Base-by-base conservation (phyloP, 2,113 vertebrate species). In the Hoplias malabaricus region DNA sequence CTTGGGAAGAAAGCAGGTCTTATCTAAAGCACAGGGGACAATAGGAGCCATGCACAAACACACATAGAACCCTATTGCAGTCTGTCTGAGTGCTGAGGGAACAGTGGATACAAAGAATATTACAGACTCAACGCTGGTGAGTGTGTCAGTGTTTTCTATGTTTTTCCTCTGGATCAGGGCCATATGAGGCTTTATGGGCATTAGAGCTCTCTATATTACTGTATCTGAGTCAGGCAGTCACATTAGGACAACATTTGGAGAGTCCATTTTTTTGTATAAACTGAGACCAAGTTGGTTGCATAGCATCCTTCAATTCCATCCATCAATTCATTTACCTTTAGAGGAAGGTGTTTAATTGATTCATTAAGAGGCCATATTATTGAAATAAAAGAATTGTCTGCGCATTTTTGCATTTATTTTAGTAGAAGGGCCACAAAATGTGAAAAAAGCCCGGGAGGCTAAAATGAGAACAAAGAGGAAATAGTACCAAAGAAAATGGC, bases 1-100 rank as follows among this genome's bases (percentile, higher is more conserved):
- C 70, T 23, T 9, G 42, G 57, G 33, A 5, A 83, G 61, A 80
- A 81, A 82, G 79, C 73, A 80, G 73, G 87, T 78, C 83, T 88
- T 85, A 86, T 89, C 84, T 88, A 86, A 90, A 88, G 85, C 83
- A 75, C 42, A 68, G 59, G 80, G 76, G 84, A 87, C 85, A 83
- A 75, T 61, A 53, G 33, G 31, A 38, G 31, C 65, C 66, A 69
- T 59, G 34, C 71, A 62, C 78, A 82, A 85, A 88, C 84, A 83
- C 46, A 50, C 46, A 53, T 9, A 53, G 1, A 53, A 21, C 85
- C 85, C 76, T 76, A 75, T 84, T 84, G 3, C 48, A 53, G 48
- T 23, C 25, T 13, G 56, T 11, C 59, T 36, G 59, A 10, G 43
- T 46, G 56, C 27, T 29, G 27, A 62, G 16, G 9, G 19, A 63